A percentile compares a stretch with the other conserved stretches of the same genome.
These are phyloP conservation scores for Bombus cullumanus DNA, from an alignment of 1,140 invertebrate genomes.

Conservation along the genomic window DNA sequence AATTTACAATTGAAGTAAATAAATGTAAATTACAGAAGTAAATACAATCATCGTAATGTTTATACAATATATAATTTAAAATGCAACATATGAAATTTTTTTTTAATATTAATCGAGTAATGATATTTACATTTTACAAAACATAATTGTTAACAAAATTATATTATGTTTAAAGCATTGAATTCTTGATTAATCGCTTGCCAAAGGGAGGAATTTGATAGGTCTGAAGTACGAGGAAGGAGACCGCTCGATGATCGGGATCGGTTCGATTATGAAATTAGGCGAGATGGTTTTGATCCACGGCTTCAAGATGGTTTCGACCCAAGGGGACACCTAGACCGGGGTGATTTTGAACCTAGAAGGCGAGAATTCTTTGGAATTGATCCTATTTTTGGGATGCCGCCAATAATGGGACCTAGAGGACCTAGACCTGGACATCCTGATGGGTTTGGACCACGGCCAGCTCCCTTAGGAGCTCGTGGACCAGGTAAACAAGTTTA, in stretches of 20 bases:
- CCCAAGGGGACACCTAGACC: constrained; percentile 72
- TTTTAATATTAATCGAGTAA: background rate
- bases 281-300: constrained; percentile 74
- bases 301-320: constrained; percentile 76
- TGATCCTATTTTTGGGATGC: constrained; percentile 78
- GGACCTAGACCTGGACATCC: constrained; percentile 80
- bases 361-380: constrained; percentile 79
- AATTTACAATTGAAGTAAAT: background rate
- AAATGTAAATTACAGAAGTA: background rate
- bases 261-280: constrained; percentile 79
- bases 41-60: background rate
- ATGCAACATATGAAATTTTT: background rate
- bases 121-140: background rate
- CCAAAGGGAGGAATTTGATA: constrained; percentile 75
- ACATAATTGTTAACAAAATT: background rate
- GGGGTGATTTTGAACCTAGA: constrained; percentile 77
- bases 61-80: background rate
- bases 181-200: background rate
- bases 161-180: background rate
- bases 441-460: constrained; percentile 79
- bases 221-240: constrained; percentile 73
- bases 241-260: constrained; percentile 75
- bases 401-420: constrained; percentile 78
- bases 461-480: constrained; percentile 75
- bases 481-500: constrained; percentile 75